A percentile compares a stretch with the other conserved stretches of the same genome.
Evolutionary conservation across 2,888 invertebrate genomes (phyloP).

Genomic region (Aplocera efformata): DNA sequence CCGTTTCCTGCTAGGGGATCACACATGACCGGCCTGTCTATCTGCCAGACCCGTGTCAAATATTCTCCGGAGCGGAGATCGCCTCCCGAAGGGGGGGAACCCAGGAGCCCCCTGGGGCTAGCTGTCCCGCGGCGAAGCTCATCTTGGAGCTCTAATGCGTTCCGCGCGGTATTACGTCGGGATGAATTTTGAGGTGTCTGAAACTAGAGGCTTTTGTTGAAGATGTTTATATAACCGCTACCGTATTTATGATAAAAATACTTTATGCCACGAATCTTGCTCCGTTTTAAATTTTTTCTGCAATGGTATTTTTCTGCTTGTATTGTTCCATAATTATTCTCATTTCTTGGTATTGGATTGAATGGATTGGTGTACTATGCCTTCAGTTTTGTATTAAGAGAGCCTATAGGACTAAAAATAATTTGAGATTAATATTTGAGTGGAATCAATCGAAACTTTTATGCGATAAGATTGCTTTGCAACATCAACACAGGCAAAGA

Average conservation of each 20-base stretch:
- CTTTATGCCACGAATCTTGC: too few relatives aligned
- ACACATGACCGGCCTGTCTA: constrained; percentile 81
- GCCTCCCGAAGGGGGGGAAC: constrained; percentile 61
- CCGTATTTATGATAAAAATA: constrained; percentile 21
- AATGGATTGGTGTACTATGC: too few relatives aligned
- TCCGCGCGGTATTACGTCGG: constrained; percentile 66
- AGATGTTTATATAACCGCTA: constrained; percentile 20
- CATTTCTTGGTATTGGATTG: too few relatives aligned
- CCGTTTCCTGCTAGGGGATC: constrained; percentile 77
- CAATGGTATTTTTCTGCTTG: too few relatives aligned
- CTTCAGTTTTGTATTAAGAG: too few relatives aligned
- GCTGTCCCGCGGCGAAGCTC: constrained; percentile 79
- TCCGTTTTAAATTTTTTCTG: too few relatives aligned
- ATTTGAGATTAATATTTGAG: not conserved
- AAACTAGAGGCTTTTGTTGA: constrained; percentile 19
- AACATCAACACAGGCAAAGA: constrained; percentile 37
- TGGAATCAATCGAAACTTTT: constrained; percentile 3
- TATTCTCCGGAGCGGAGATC: constrained; percentile 80
- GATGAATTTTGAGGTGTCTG: constrained; percentile 71
- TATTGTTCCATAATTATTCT: too few relatives aligned
- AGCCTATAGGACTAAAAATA: too few relatives aligned
- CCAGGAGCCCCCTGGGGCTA: constrained; percentile 68
- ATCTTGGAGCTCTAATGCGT: constrained; percentile 78
- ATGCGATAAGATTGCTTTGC: constrained; percentile 20
- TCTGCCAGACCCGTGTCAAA: constrained; percentile 81